Evolutionary conservation across 2,113 vertebrate genomes (phyloP), one percentile per base, ranked within the genome.

Genomic region (Scomber scombrus): DNA sequence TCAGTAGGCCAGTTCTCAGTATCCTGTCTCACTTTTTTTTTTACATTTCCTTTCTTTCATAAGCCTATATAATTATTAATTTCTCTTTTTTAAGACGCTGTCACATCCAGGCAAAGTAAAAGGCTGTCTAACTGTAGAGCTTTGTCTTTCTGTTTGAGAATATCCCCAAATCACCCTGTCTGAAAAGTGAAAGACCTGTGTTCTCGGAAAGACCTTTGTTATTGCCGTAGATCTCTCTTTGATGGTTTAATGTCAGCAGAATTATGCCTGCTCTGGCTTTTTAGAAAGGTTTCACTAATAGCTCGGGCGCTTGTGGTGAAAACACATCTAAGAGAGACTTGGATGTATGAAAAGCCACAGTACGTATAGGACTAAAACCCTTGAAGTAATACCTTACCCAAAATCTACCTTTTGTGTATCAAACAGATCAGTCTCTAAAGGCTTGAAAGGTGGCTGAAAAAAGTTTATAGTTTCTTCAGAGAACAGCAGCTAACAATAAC

Each of bases 371-470:
- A 67, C 12, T 51, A 45, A 55, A 69, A 40, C 34, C 58, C 18
- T 84, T 78, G 71, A 85, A 79, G 67, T 73, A 19, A 50, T 51
- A 56, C 18, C 60, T 5, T 0, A 40, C 10, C 23, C 10, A 60
- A 50, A 69, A 61, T 34, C 46, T 5, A 14, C 57, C 34, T 40
- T 56, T 29, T 46, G 21, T 34, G 1, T 58, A 75, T 73, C 19
- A 62, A 72, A 72, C 34, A n/a, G 16, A 16, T 78, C 43, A 10
- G 10, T 18, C 19, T 77, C 21, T 65, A 18, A 63, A 68, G 49
- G 13, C n/a, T 75, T 80, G 46, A 84, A 75, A 76, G 31, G 62
- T 29, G n/a, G 45, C 71, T 81, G 18, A 69, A 68, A 65, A 64
- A 77, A 43, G 56, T 73, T 80, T 73, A 34, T 23, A 18, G 31